Conservation (phyloP, 92 coral and sea anemone species). For the Isaurus tuberculatus region DNA sequence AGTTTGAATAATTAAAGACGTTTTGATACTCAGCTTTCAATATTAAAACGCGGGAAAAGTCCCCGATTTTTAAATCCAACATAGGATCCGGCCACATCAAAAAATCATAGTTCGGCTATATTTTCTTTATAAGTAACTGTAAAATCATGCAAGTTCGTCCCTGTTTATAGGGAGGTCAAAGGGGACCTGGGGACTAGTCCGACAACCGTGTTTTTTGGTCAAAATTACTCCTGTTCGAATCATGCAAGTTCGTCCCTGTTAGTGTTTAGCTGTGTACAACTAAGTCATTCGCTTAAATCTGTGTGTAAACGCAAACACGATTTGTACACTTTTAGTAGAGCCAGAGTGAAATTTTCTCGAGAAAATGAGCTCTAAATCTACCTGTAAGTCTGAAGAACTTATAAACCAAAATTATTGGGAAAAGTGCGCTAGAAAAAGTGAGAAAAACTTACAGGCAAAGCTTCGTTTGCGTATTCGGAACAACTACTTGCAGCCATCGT, state of each 20-base stretch:
- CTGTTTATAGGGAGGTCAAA: too few relatives aligned
- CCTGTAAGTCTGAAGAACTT: too few relatives aligned
- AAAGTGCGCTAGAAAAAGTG: not conserved
- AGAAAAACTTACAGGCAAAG: conserved; percentile 5
- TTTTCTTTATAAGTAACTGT: too few relatives aligned
- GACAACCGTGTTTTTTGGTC: conserved; percentile 1
- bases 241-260: too few relatives aligned
- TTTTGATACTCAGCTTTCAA: not conserved
- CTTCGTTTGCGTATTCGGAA: not conserved
- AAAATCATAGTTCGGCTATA: not conserved
- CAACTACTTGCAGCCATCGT: not conserved
- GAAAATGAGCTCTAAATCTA: too few relatives aligned
- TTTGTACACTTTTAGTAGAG: too few relatives aligned
- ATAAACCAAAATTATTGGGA: too few relatives aligned
- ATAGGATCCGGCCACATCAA: not conserved
- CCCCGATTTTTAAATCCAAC: not conserved
- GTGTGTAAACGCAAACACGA: too few relatives aligned
- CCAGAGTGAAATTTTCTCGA: too few relatives aligned
- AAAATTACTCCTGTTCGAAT: conserved; percentile 5
- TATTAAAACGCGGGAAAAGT: not conserved
- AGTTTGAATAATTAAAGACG: conserved; percentile 5
- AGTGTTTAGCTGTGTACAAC: too few relatives aligned
- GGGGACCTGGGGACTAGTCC: conserved; percentile 24
- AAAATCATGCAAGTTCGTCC: too few relatives aligned
- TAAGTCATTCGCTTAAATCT: too few relatives aligned